phyloP scores from a whole-genome alignment of 2,113 vertebrate species.

The Xyliphius kryptos region DNA sequence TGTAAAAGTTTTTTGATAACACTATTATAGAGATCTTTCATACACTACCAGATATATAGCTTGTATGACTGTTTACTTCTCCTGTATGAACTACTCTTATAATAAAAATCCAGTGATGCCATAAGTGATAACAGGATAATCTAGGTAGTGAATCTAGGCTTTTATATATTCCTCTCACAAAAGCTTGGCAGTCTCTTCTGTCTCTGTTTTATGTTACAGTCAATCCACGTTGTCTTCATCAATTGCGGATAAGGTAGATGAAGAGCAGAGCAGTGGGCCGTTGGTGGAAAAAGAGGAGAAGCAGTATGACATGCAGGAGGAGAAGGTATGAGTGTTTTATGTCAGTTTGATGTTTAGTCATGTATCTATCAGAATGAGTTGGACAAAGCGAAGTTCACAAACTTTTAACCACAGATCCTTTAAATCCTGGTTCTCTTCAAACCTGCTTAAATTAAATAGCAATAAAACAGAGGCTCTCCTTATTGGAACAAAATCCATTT shows the following conservation, averaged over 20 bases:
- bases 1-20: no score
- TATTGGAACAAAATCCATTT: no score
- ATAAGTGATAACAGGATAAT: not conserved
- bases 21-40: no score
- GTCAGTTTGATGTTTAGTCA: not conserved
- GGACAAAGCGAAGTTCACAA: no score
- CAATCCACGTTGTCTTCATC: constrained; percentile 9
- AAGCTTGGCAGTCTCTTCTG: not conserved
- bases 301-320: constrained; percentile 21
- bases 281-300: constrained; percentile 6
- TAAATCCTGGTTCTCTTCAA: no score
- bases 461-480: no score
- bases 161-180: not conserved
- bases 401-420: no score
- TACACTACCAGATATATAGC: not conserved
- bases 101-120: not conserved
- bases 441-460: no score
- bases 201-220: constrained; percentile 8
- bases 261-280: constrained; percentile 17
- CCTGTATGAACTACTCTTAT: not conserved
- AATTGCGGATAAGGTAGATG: not conserved
- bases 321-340: constrained; percentile 10
- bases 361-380: not conserved
- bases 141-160: not conserved
- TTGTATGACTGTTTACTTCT: not conserved